Percentiles rank a stretch among this genome's conserved stretches.
These are phyloP conservation scores for Poecilobothrus nobilitatus DNA, from an alignment of 2,888 invertebrate genomes.

Conservation along the genomic window DNA sequence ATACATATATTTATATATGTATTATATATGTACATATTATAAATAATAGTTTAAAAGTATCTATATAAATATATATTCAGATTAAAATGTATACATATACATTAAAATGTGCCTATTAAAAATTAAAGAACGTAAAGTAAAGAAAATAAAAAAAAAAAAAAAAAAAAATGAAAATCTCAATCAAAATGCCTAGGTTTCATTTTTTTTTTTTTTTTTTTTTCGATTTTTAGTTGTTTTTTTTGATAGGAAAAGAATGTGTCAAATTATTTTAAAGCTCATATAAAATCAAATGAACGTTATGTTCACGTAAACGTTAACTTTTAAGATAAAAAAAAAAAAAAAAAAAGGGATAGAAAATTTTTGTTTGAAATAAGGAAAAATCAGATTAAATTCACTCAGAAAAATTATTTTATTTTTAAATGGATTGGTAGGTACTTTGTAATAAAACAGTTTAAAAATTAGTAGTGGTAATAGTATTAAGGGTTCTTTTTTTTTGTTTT, in stretches of 20 bases:
- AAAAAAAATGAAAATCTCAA: neutral
- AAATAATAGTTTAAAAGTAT: too few species aligned
- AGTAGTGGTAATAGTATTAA: too few species aligned
- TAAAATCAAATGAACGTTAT: conserved; percentile 4
- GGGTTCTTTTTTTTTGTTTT: too few species aligned
- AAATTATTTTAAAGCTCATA: conserved; percentile 6
- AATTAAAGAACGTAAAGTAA: neutral
- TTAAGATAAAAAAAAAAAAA: neutral
- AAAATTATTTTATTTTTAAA: neutral
- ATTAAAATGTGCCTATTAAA: neutral
- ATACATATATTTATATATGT: neutral
- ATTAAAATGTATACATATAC: neutral
- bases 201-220: neutral
- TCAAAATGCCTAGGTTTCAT: neutral
- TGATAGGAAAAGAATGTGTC: neutral
- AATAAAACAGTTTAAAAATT: too few species aligned
- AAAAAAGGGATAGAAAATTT: neutral
- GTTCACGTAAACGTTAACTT: neutral
- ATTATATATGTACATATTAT: too few species aligned
- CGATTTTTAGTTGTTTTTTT: neutral
- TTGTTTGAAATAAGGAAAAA: neutral
- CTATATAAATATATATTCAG: neutral
- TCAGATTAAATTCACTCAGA: neutral
- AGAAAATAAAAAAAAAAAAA: too few species aligned
- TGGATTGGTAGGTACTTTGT: too few species aligned